Percentiles rank a stretch among this genome's conserved stretches.
Conservation (phyloP, 1,140 invertebrate species). For the Eulimnadia texana region DNA sequence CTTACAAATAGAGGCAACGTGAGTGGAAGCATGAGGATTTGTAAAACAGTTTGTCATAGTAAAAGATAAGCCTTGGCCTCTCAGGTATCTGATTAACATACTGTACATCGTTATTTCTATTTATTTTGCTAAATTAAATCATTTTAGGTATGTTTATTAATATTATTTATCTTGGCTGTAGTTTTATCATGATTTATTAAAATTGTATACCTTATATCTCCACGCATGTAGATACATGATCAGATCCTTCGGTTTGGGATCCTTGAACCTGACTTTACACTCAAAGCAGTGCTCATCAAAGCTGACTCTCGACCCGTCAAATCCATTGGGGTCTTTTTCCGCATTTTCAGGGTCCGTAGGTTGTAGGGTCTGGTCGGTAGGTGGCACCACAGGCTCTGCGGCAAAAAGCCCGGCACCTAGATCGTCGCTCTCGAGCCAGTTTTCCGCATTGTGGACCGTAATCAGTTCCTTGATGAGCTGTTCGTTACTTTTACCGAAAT, state of each 20-base stretch:
- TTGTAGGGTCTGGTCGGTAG: not conserved
- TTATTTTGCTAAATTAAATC: too few relatives aligned
- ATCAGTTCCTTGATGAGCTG: constrained; percentile 78
- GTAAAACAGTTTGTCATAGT: too few relatives aligned
- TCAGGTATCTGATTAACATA: too few relatives aligned
- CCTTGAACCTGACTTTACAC: constrained; percentile 76
- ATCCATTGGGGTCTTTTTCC: not conserved
- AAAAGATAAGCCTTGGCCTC: too few relatives aligned
- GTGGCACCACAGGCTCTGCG: not conserved
- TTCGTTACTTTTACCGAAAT: constrained; percentile 79
- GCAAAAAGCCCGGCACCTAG: not conserved
- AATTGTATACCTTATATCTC: constrained; percentile 62
- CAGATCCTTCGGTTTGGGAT: constrained; percentile 75
- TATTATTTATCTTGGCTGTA: too few relatives aligned
- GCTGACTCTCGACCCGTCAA: not conserved
- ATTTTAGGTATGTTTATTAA: too few relatives aligned
- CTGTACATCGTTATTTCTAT: too few relatives aligned
- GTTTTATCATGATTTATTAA: too few relatives aligned
- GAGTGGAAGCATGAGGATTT: too few relatives aligned
- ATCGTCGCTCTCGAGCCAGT: constrained; percentile 80
- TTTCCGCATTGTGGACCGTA: constrained; percentile 80
- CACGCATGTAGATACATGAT: constrained; percentile 92
- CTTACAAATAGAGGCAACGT: too few relatives aligned
- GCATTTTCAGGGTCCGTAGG: not conserved
- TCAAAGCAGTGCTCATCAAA: constrained; percentile 77